Base-by-base conservation (phyloP, 2,888 invertebrate genomes). In the Beris chalybata region DNA sequence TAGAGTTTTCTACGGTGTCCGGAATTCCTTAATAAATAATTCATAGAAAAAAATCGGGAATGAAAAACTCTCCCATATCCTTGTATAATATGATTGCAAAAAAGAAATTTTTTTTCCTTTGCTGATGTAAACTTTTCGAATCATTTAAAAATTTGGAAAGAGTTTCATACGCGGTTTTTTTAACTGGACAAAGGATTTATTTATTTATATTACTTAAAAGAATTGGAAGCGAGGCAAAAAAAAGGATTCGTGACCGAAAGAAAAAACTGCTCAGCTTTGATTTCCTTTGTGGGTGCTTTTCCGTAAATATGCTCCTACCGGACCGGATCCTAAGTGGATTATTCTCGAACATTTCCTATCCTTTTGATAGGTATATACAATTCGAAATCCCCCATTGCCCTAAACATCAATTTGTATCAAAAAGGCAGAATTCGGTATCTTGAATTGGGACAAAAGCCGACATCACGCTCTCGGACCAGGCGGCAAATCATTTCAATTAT, bases 361-460 rank as follows among this genome's bases (percentile, higher is more conserved):
- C 38, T 38, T 38, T 38, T 38, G 38, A 22, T 47, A n/a, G n/a
- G n/a, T n/a, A n/a, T 29, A n/a, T 45, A 30, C 29, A 13, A 22
- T 58, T 30, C 29, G 9, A 11, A 22, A 56, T 43, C 45, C 58
- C 30, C 11, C 29, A 43, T 45, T 43, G 47, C 31, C 47, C 58
- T 58, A 47, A 58, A 45, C 43, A 58, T 47, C 58, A 45, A 58
- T 58, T 58, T 58, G 58, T 47, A 47, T 58, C 58, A 29, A 15
- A 29, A 44, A 15, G 45, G 58, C 11, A 6, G 38, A 31, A 15
- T 56, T 38, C 38, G 54, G 31, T 31, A 30, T 31, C n/a, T 31
- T 29, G 6, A 31, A 29, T 54, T 6, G 11, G 31, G 54, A 22
- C 52, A 22, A 13, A 11, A n/a, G n/a, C n/a, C 12, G n/a, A 11